Percentiles rank a stretch among this genome's conserved stretches.
Evolutionary conservation across 2,113 vertebrate genomes (phyloP).

Genomic region (Marmota flaviventris): DNA sequence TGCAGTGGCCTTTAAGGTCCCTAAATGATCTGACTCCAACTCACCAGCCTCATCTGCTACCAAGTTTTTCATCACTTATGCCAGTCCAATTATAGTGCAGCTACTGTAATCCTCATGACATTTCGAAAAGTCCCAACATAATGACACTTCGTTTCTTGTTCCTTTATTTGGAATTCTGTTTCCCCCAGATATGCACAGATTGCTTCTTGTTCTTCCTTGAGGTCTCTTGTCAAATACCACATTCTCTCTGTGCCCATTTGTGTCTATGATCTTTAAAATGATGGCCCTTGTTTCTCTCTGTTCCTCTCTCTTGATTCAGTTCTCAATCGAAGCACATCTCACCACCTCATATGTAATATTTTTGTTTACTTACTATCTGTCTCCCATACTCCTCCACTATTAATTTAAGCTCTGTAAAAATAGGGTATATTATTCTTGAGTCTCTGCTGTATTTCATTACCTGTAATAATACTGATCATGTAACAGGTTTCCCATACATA

Average conservation of each 20-base stretch:
- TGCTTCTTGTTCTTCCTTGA: not conserved
- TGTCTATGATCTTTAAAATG: not conserved
- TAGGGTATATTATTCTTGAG: not conserved
- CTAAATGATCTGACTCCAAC: no score
- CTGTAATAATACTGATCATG: not conserved
- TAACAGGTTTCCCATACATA: not conserved
- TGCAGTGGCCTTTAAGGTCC: not conserved
- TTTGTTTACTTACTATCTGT: not conserved
- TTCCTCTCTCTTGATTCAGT: not conserved
- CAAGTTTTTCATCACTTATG: not conserved
- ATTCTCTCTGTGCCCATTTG: not conserved
- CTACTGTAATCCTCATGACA: not conserved
- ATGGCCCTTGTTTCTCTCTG: not conserved
- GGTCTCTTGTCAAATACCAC: not conserved
- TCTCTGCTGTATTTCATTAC: not conserved
- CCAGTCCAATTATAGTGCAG: no score
- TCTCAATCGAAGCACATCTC: not conserved
- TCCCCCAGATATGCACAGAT: no score
- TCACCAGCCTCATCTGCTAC: not conserved
- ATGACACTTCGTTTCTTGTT: not conserved
- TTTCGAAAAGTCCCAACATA: not conserved
- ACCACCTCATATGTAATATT: not conserved
- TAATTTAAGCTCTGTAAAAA: not conserved
- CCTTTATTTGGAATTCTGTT: not conserved
- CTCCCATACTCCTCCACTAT: not conserved